Base-by-base conservation (phyloP, 2,113 vertebrate species). In the Nanger granti region DNA sequence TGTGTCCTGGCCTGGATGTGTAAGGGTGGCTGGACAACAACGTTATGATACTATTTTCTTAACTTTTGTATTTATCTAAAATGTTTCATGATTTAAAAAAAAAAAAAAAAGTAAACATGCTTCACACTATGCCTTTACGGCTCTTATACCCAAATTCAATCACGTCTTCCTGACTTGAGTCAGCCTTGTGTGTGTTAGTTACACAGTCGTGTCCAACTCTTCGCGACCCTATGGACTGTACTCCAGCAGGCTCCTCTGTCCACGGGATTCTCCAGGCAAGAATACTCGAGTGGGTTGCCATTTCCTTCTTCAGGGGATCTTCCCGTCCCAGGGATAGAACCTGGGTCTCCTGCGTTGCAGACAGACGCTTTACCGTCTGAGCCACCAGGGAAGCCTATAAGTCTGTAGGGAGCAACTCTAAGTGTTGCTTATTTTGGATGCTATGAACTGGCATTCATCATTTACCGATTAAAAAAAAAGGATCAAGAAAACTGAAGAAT, bases 221-320 rank as follows among this genome's bases (percentile, higher is more conserved):
- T 34, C 8, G 29, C 1, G 0, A 62, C 5, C 28, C 60, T 28
- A 29, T 2, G 1, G 64, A 17, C 64, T 66, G 31, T 0, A 66
- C 15, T 8, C 64, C 4, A 66, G 7, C 15, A 66, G 64, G 64
- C 15, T n/a, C 64, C 8, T 18, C 64, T 2, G 7, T 66, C 3
- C 64, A n/a, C 18, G 15, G 31, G 64, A 66, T 34, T n/a, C 49
- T 52, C 49, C 49, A 52, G 49, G 49, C 49, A 52, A 52, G 49
- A 64, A 34, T 7, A 34, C 31, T 64, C 31, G 62, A 34, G 62
- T 4, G 62, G 31, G 62, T 4, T 64, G 14, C 62, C 62, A 64
- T 34, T 31, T 7, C 62, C 7, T 34, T 64, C 31, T 34, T 29
- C 62, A 64, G 64, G 64, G 31, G 31, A 66, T 66, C 31, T 34